Evolutionary conservation across 2,797 vertebrate genomes (phyloP), one percentile per base, ranked within the genome.

Genomic region (Protosalanx chinensis): DNA sequence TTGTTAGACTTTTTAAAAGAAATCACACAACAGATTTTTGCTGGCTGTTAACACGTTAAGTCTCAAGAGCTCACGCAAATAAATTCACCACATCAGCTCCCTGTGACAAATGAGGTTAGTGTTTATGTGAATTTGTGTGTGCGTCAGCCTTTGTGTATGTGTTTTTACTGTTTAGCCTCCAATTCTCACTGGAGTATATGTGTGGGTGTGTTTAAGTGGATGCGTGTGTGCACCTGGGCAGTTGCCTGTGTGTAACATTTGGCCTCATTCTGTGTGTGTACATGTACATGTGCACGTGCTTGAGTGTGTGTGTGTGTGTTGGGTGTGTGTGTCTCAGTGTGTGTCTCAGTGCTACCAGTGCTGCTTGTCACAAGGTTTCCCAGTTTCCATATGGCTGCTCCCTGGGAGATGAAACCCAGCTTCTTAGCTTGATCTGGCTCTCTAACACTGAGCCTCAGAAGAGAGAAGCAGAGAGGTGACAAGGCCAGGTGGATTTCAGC

Each of bases 321-420:
- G 2, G 10, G 13, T 53, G 49, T 67, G 41, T 18, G 23, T 29
- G 29, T 18, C 46, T 67, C 13, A 53, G 41, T 18, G 23, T 29
- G 29, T 18, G 65, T 67, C 13, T 32, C 15, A 51, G 46, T 29
- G 29, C 30, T 32, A 27, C 27, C 46, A 46, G 46, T 2, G 27
- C 27, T 67, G 64, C 49, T 16, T 51, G 27, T 27, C 7, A 27
- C 49, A 15, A 67, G 12, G 27, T 46, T 53, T 46, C 64, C 49
- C 64, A 67, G 12, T 51, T 46, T 32, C 65, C 65, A 30, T 67
- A 67, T 67, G 65, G 27, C 27, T 29, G 20, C 6, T 30, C 27
- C 27, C 58, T 59, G 23, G 23, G 58, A 59, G 41, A 53, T 16
- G 65, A 27, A 67, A 46, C 65, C 64, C 7, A 51, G 41, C 15